A percentile compares a stretch with the other conserved stretches of the same genome.
Evolutionary conservation across 2,113 vertebrate species (phyloP).

Genomic region (Mustela lutreola): DNA sequence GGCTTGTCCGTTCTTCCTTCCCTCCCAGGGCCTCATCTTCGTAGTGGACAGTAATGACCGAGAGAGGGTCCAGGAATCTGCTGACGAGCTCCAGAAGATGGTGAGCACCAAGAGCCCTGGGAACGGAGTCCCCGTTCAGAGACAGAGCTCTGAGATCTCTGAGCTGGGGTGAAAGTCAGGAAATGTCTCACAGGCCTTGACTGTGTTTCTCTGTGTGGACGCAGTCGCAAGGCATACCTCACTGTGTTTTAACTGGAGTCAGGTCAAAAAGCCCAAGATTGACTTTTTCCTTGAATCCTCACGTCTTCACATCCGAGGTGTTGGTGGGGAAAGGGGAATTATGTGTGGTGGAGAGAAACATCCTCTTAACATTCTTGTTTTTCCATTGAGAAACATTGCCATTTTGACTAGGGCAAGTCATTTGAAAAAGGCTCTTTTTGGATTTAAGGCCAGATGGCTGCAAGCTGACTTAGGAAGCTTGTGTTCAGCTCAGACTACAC

Average conservation of each 20-base stretch:
- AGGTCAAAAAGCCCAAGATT: background rate
- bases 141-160: background rate
- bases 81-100: constrained; percentile 95
- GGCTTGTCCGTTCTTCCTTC: background rate
- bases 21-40: constrained; percentile 94
- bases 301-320: background rate
- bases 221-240: background rate
- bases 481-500: background rate
- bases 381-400: constrained; percentile 6
- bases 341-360: background rate
- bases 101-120: constrained; percentile 82
- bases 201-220: background rate
- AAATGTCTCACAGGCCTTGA: background rate
- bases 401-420: background rate
- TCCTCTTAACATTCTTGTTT: background rate
- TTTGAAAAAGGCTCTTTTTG: constrained; percentile 14
- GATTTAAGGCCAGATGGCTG: background rate
- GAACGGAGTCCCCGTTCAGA: background rate
- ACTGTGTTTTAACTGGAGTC: background rate
- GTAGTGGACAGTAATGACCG: constrained; percentile 97
- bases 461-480: background rate
- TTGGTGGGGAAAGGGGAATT: background rate
- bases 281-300: background rate
- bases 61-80: constrained; percentile 93
- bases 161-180: background rate